phyloP scores from a whole-genome alignment of 2,113 vertebrate species.

The Rhinichthys klamathensis region DNA sequence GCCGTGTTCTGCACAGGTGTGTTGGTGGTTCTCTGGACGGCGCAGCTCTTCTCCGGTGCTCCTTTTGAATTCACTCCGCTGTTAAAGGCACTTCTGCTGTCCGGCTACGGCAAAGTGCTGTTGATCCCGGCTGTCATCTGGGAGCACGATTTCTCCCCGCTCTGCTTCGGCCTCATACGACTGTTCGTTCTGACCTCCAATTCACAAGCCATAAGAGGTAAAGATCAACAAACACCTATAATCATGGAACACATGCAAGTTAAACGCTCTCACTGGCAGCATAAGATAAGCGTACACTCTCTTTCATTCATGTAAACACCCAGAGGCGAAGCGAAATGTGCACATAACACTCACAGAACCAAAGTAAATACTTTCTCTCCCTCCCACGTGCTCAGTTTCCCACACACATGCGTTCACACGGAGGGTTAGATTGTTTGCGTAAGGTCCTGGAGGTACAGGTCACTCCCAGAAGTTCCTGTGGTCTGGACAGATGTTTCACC shows the following conservation, averaged over 20 bases:
- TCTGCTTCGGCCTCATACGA: constrained; percentile 91
- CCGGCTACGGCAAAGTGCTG: constrained; percentile 95
- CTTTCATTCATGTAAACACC: background rate
- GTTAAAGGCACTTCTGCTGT: constrained; percentile 88
- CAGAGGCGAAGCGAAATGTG: background rate
- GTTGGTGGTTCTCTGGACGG: constrained; percentile 80
- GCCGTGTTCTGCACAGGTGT: constrained; percentile 84
- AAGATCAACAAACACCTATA: background rate
- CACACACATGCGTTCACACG: background rate
- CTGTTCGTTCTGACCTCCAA: constrained; percentile 94
- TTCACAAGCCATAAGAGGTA: constrained; percentile 92
- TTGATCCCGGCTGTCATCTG: constrained; percentile 95
- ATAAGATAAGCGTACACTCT: background rate
- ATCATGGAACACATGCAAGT: background rate
- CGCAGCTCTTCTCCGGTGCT: constrained; percentile 62
- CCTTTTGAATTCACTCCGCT: constrained; percentile 75
- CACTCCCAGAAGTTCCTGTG: background rate
- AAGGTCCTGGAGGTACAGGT: constrained; percentile 1
- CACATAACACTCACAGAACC: background rate
- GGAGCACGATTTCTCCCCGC: constrained; percentile 92
- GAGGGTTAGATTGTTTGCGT: background rate
- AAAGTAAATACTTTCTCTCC: constrained; percentile 6
- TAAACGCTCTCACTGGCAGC: background rate
- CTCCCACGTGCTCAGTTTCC: background rate
- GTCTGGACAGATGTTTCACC: background rate